Conservation (phyloP, 2,797 vertebrate species). For the Eutrigla gurnardus region DNA sequence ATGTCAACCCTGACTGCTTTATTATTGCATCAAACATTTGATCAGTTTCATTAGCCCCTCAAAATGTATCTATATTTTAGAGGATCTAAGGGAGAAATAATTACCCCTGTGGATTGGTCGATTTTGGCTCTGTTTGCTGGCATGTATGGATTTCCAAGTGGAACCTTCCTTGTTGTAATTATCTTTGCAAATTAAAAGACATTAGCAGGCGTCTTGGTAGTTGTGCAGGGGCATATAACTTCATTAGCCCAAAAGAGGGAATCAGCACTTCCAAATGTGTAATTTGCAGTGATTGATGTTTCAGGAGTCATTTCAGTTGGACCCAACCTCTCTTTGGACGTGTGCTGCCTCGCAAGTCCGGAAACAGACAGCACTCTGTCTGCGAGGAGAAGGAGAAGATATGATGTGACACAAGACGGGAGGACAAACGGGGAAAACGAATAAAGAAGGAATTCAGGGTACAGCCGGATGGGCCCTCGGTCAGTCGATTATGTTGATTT, state of each 20-base stretch:
- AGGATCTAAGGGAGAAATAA: slow-evolving; percentile 60
- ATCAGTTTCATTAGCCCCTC: slow-evolving; percentile 60
- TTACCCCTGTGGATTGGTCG: slow-evolving; percentile 63
- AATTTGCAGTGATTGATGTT: slow-evolving; percentile 76
- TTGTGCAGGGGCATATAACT: slow-evolving; percentile 75
- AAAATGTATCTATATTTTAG: slow-evolving; percentile 57
- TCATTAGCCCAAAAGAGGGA: slow-evolving; percentile 78
- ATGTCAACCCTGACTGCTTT: slow-evolving; percentile 56
- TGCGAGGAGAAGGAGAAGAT: slow-evolving; percentile 13
- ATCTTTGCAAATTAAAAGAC: slow-evolving; percentile 83
- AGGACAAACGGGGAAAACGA: slow-evolving; percentile 43
- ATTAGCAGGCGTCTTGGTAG: slow-evolving; percentile 74
- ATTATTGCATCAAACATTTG: slow-evolving; percentile 54
- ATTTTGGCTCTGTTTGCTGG: slow-evolving; percentile 71
- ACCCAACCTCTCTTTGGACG: slow-evolving; percentile 48
- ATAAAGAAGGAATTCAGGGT: slow-evolving; percentile 30
- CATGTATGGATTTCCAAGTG: slow-evolving; percentile 77
- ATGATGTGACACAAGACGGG: slow-evolving; percentile 7
- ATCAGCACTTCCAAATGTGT: slow-evolving; percentile 73
- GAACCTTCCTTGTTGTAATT: slow-evolving; percentile 81
- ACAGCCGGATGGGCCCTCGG: slow-evolving; percentile 18
- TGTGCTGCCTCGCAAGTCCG: slow-evolving; percentile 56
- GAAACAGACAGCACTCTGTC: slow-evolving; percentile 18
- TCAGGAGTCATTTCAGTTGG: slow-evolving; percentile 64
- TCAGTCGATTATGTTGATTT: slow-evolving; percentile 61